Evolutionary conservation across 2,888 invertebrate genomes (phyloP).

Genomic region (Tuta absoluta): DNA sequence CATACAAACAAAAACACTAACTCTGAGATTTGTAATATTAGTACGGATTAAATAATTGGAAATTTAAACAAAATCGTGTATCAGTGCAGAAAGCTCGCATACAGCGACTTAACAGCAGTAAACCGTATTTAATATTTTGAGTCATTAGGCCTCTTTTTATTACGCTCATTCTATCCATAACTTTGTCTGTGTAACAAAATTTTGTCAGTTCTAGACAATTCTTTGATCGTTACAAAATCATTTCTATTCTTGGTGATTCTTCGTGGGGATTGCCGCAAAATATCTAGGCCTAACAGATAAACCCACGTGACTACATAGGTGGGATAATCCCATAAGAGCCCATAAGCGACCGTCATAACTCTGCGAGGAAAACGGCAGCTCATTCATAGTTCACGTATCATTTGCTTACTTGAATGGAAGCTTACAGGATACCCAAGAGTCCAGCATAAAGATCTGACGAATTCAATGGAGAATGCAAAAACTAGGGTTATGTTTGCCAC

Average conservation of each 20-base stretch:
- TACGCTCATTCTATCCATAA: constrained; percentile 4
- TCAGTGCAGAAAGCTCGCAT: no score
- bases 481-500: no score
- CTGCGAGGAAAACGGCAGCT: constrained; percentile 38
- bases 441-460: constrained; percentile 45
- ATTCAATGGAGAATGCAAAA: constrained; percentile 58
- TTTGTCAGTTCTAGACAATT: no score
- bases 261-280: neutral
- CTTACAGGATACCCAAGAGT: constrained; percentile 36
- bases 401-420: constrained; percentile 48
- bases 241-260: neutral
- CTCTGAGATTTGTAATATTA: no score
- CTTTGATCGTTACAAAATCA: no score
- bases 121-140: constrained; percentile 34
- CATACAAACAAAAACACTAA: no score
- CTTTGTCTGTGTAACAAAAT: no score
- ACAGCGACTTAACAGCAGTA: constrained; percentile 32
- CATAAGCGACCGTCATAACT: constrained; percentile 41
- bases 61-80: no score
- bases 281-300: neutral
- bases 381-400: constrained; percentile 47
- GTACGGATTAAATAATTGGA: no score
- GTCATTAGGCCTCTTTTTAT: no score
- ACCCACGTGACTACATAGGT: constrained; percentile 1
- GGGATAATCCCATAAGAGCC: constrained; percentile 32